Evolutionary conservation across 2,113 vertebrate genomes (phyloP), one percentile per base, ranked within the genome.

Genomic region (Hystrix cristata): DNA sequence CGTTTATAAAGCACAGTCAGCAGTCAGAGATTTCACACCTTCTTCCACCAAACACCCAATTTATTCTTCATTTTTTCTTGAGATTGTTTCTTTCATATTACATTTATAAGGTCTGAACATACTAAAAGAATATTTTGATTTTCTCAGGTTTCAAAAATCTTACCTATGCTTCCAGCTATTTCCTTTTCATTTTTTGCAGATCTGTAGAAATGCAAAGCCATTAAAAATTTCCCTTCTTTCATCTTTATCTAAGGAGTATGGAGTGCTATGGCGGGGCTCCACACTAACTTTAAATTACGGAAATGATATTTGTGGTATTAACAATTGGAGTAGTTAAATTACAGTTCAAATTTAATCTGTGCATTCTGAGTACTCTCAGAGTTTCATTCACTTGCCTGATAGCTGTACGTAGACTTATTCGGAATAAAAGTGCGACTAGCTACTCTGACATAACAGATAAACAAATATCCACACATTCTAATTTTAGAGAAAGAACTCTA

Each of bases 1-100:
- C 95, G 96, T 98, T 97, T 97, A 96, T 95, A 88, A 82, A 93
- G 71, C 65, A 59, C 57, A 72, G 95, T 93, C 96, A 93, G 93
- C 93, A 91, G 94, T 57, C 76, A 55, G 83, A 81, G 80, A 90
- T 84, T 95, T 97, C 96, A 97, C 96, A 97, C 96, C 71, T 92
- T 78, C 59, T 86, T 76, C 95, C 21, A 87, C 51, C 69, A 84
- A 94, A 93, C 97, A 97, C 96, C 94, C 97, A 88, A 96, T 98
- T 97, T 79, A 62, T 98, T 94, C 88, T n/a, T n/a, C 3, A 21
- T 78, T 15, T 93, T 94, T 87, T n/a, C 38, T 67, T 76, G 48
- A 91, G 88, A 48, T n/a, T 15, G 72, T 60, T 67, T 89, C 53
- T 82, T 82, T 80, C 87, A 13, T 88, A 51, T 78, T 95, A 72